phyloP scores from a whole-genome alignment of 2,113 vertebrate genomes.

The Phyllostomus discolor region DNA sequence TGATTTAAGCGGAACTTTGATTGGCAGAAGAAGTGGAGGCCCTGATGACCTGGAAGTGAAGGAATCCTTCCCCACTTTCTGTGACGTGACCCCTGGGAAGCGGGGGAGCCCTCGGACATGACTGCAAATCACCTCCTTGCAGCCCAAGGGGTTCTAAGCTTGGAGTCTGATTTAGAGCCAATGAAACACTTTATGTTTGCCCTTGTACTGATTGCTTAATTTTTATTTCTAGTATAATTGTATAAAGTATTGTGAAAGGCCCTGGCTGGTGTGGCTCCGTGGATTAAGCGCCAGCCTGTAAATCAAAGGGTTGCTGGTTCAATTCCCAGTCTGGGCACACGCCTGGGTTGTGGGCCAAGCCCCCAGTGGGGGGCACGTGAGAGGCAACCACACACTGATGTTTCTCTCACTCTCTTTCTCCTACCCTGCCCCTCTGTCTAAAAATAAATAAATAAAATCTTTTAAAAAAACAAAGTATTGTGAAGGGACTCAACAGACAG shows the following conservation, averaged over 20 bases:
- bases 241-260: no score
- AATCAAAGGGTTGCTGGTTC: no score
- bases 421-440: no score
- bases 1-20: neutral
- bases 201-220: neutral
- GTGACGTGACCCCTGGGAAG: neutral
- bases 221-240: neutral
- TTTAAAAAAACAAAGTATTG: neutral
- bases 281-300: no score
- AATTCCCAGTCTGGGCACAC: no score
- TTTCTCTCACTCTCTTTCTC: no score
- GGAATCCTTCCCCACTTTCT: neutral
- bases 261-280: no score
- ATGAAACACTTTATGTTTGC: constrained; percentile 1
- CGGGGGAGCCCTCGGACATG: neutral
- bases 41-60: neutral
- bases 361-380: no score
- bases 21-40: neutral
- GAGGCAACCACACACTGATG: no score
- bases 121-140: neutral
- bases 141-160: neutral
- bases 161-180: constrained; percentile 17
- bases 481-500: neutral
- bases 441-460: no score
- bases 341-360: no score